These are phyloP conservation scores for Sinosuthora webbiana DNA, from an alignment of 2,113 vertebrate genomes.

Conservation along the genomic window DNA sequence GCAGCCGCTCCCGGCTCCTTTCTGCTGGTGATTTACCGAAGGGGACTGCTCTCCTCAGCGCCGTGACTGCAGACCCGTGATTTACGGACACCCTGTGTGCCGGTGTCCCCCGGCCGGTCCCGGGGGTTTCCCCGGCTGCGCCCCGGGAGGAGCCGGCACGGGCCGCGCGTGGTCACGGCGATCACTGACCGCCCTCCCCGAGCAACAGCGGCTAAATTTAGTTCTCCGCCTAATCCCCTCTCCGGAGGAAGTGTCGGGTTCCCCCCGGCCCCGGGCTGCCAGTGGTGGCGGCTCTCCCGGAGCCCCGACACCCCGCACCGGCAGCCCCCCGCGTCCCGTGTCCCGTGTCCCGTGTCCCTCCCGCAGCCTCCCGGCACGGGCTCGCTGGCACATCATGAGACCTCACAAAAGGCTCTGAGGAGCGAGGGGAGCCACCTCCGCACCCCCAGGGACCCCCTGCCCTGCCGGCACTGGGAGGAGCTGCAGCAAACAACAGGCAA, in stretches of 20 bases:
- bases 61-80: not conserved
- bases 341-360: too few relatives aligned
- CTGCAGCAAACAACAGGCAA: not conserved
- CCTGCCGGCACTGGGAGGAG: not conserved
- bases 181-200: rapidly evolving
- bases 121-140: not conserved
- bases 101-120: not conserved
- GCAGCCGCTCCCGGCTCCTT: not conserved
- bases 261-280: not conserved
- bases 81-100: not conserved
- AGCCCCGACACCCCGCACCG: not conserved
- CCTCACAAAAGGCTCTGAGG: not conserved
- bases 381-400: too few relatives aligned
- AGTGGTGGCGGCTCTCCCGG: rapidly evolving
- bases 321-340: not conserved
- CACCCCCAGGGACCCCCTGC: not conserved
- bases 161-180: not conserved
- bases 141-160: not conserved
- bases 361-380: too few relatives aligned
- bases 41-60: not conserved
- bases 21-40: not conserved
- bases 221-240: not conserved
- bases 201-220: slow-evolving; percentile 20
- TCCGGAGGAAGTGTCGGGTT: not conserved
- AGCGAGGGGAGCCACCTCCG: not conserved